Percentiles rank a stretch among this genome's conserved stretches.
These are phyloP conservation scores for Muraenolepis orangiensis DNA, from an alignment of 2,797 vertebrate species.

Conservation along the genomic window DNA sequence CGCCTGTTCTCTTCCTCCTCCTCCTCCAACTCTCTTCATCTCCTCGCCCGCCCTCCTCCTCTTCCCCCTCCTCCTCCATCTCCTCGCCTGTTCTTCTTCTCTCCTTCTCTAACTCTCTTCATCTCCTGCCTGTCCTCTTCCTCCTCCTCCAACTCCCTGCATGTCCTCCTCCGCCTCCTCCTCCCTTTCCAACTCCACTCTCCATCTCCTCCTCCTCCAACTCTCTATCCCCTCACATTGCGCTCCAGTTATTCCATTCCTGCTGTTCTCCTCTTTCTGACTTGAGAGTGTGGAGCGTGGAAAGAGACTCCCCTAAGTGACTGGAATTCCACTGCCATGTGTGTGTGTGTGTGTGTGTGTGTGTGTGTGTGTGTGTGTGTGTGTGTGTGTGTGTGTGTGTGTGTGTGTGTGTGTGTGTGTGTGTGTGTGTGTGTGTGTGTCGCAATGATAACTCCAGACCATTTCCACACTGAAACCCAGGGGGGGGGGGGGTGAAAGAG, in stretches of 20 bases:
- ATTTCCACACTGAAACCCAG: constrained; percentile 50
- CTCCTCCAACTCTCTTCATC: constrained; percentile 3
- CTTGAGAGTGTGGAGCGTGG: constrained; percentile 48
- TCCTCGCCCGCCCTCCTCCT: too few species aligned
- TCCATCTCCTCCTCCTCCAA: constrained; percentile 8
- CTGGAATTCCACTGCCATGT: constrained; percentile 49
- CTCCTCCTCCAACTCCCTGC: too few species aligned
- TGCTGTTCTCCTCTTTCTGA: constrained; percentile 30
- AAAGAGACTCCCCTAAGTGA: constrained; percentile 63
- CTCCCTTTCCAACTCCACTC: constrained; percentile 27
- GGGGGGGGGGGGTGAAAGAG: constrained; percentile 36
- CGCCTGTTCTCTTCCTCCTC: too few species aligned
- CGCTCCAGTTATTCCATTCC: constrained; percentile 54
- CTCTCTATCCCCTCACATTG: constrained; percentile 19
- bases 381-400: constrained; percentile 1
- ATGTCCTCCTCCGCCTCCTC: background rate
- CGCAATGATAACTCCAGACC: constrained; percentile 61
- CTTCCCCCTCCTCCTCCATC: background rate
- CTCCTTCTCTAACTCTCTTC: too few species aligned
- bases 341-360: too few species aligned
- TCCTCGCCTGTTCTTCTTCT: background rate
- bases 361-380: constrained; percentile 6
- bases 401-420: too few species aligned
- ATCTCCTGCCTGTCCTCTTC: too few species aligned
- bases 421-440: constrained; percentile 18